Percentiles rank a stretch among this genome's conserved stretches.
Evolutionary conservation across 2,113 vertebrate species (phyloP).

Genomic region (Nibea coibor): DNA sequence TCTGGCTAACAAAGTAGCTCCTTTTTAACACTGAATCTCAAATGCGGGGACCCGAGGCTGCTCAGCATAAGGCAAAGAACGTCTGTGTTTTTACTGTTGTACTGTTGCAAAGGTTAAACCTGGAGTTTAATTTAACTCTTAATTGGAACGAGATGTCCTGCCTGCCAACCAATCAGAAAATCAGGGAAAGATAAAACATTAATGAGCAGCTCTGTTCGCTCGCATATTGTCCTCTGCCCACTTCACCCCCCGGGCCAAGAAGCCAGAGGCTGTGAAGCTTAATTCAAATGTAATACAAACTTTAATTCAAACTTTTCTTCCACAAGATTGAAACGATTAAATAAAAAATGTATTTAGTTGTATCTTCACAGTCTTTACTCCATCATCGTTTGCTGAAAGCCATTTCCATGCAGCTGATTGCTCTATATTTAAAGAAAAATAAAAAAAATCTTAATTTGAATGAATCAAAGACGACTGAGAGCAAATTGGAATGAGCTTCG

Average conservation of each 20-base stretch:
- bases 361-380: constrained; percentile 51
- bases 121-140: background rate
- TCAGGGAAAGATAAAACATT: background rate
- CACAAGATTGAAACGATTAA: constrained; percentile 57
- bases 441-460: constrained; percentile 76
- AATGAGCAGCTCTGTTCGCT: constrained; percentile 19
- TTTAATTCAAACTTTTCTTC: constrained; percentile 65
- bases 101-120: background rate
- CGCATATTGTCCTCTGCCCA: background rate
- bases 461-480: constrained; percentile 70
- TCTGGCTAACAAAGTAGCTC: background rate
- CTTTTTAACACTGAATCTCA: background rate
- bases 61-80: background rate
- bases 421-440: constrained; percentile 61
- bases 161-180: background rate
- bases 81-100: background rate
- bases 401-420: constrained; percentile 69
- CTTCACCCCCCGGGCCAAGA: constrained; percentile 31
- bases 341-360: constrained; percentile 61
- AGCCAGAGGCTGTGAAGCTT: constrained; percentile 32
- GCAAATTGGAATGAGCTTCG: constrained; percentile 72
- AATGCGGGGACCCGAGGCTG: background rate
- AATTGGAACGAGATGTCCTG: background rate
- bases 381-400: constrained; percentile 59
- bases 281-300: constrained; percentile 63